phyloP scores from a whole-genome alignment of 2,888 invertebrate genomes.

The Heliconius sara region DNA sequence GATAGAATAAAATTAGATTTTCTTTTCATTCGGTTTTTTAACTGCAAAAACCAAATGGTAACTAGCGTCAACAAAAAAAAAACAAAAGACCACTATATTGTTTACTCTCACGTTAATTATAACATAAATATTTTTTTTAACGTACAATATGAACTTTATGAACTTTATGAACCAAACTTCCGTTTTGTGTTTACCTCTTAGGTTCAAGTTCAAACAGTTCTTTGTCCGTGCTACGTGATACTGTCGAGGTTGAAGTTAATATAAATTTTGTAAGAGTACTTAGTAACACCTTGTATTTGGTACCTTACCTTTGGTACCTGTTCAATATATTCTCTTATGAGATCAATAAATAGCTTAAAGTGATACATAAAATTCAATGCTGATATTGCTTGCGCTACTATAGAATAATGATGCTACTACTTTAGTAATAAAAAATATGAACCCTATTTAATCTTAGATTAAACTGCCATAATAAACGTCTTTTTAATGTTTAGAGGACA shows the following conservation, averaged over 20 bases:
- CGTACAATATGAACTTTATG: neutral
- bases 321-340: neutral
- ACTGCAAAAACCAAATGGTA: neutral
- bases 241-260: constrained; percentile 35
- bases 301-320: neutral
- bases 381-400: neutral
- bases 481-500: neutral
- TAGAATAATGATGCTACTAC: no score
- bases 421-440: no score
- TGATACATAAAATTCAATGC: neutral
- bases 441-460: neutral
- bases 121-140: constrained; percentile 11
- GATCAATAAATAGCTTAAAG: neutral
- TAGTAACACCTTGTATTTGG: neutral
- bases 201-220: constrained; percentile 47
- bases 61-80: neutral
- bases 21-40: neutral
- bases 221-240: constrained; percentile 35
- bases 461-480: neutral
- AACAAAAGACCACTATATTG: neutral
- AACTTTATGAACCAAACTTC: constrained; percentile 35
- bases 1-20: neutral
- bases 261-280: constrained; percentile 7
- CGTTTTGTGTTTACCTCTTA: constrained; percentile 39
- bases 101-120: neutral